Base-by-base conservation (phyloP, 1,140 invertebrate genomes). In the Lysiphlebus fabarum region DNA sequence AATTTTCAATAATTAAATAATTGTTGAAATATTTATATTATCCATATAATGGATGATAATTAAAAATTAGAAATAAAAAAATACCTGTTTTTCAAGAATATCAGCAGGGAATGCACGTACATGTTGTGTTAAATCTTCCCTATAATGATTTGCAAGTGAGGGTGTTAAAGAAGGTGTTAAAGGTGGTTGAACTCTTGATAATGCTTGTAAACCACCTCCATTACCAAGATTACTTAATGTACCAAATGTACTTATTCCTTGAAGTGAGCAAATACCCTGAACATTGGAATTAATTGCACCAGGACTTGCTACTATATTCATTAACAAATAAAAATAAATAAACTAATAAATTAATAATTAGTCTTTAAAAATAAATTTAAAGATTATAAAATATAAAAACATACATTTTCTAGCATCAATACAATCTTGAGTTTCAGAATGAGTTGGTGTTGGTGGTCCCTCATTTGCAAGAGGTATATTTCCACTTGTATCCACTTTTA, bases 41-140 rank as follows among this genome's bases (percentile, higher is more conserved):
- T 9, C 9, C 38, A 40, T 6, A 40, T 40, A 9, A 6, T 40
- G 6, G 43, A 5, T 12, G 40, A 56, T 2, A 26, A 8, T 44
- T 11, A 6, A 12, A 14, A 44, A 61, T 17, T 5, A 11, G 17
- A 5, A 44, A 37, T 42, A 7, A 11, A 7, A 48, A 7, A 53
- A 47, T 79, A 95, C 94, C 86, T 96, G 93, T 85, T 91, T 93
- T 80, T 97, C 94, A 61, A 94, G 82, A 68, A 90, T 87, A 71
- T 97, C 93, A 11, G 92, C 92, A 58, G 92, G 92, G 90, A 95
- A 97, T 49, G 90, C 91, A 63, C 87, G 86, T 56, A 97, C 93
- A 79, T 98, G 95, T 69, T 86, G 85, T 60, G 93, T 92, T 65
- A 97, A 83, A 80, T 95, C 91, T 74, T 92, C 87, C 64, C 93